Percentiles rank a stretch among this genome's conserved stretches.
Conservation (phyloP, 2,888 invertebrate genomes). For the Drosophila borealis region DNA sequence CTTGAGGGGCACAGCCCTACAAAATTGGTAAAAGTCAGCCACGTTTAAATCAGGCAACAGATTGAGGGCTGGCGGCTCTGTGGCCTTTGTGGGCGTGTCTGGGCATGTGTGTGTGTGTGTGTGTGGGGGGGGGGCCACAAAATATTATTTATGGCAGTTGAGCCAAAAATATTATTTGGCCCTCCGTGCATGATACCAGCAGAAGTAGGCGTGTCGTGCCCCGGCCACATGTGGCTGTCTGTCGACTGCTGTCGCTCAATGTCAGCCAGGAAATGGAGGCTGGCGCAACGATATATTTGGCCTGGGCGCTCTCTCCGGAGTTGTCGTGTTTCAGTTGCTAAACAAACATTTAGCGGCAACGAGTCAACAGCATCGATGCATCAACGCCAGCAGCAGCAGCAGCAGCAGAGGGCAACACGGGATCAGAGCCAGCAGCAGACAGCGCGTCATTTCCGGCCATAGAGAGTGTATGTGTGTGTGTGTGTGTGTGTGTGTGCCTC, state of each 20-base stretch:
- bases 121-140: conserved; percentile 35
- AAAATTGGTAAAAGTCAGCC: conserved; percentile 21
- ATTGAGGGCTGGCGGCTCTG: conserved; percentile 33
- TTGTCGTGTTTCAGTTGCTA: conserved; percentile 69
- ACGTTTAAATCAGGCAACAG: conserved; percentile 56
- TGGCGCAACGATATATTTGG: conserved; percentile 39
- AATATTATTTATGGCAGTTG: conserved; percentile 72
- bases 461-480: neutral
- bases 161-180: conserved; percentile 65
- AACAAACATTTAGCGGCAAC: conserved; percentile 75
- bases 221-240: conserved; percentile 63
- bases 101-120: too few relatives aligned
- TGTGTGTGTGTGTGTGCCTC: conserved; percentile 7
- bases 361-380: conserved; percentile 80
- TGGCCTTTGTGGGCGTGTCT: conserved; percentile 41
- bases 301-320: conserved; percentile 4
- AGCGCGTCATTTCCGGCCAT: conserved; percentile 68
- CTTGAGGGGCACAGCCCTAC: neutral
- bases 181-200: conserved; percentile 37
- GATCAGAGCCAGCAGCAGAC: conserved; percentile 47
- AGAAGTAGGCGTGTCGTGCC: conserved; percentile 59
- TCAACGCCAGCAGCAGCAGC: conserved; percentile 61
- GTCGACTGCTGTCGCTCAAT: conserved; percentile 64
- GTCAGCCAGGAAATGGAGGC: conserved; percentile 33
- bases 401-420: conserved; percentile 5